Conservation (phyloP, 2,888 invertebrate genomes). For the Cosmopolites sordidus region DNA sequence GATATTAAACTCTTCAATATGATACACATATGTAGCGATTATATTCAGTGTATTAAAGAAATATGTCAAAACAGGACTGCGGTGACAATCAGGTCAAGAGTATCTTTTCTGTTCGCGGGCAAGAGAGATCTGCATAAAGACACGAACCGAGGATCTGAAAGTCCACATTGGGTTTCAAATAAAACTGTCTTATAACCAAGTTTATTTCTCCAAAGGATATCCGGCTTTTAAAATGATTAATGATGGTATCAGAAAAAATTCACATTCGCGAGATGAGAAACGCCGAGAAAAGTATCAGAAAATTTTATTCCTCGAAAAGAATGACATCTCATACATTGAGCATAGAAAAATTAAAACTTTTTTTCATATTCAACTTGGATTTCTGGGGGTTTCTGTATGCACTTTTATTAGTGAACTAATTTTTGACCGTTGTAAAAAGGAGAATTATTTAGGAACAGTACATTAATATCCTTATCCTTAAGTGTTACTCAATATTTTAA, state of each 20-base stretch:
- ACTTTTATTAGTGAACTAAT: background rate
- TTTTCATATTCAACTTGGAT: background rate
- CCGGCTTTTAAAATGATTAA: constrained; percentile 2
- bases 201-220: constrained; percentile 4
- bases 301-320: background rate
- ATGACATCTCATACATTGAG: background rate
- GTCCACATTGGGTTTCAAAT: background rate
- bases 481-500: no score
- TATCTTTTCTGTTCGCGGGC: background rate
- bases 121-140: background rate
- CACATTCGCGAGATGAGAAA: background rate
- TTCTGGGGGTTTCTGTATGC: background rate
- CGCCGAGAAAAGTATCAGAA: background rate
- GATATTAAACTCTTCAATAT: background rate
- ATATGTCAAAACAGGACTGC: constrained; percentile 2
- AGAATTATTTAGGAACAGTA: no score
- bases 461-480: no score
- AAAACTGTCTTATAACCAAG: background rate
- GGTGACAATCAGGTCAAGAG: background rate
- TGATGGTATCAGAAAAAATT: background rate
- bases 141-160: background rate
- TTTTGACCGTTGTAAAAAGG: no score
- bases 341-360: background rate
- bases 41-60: background rate
- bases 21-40: constrained; percentile 2